Conservation (phyloP, 2,888 invertebrate species). For the Mimachlamys varia region DNA sequence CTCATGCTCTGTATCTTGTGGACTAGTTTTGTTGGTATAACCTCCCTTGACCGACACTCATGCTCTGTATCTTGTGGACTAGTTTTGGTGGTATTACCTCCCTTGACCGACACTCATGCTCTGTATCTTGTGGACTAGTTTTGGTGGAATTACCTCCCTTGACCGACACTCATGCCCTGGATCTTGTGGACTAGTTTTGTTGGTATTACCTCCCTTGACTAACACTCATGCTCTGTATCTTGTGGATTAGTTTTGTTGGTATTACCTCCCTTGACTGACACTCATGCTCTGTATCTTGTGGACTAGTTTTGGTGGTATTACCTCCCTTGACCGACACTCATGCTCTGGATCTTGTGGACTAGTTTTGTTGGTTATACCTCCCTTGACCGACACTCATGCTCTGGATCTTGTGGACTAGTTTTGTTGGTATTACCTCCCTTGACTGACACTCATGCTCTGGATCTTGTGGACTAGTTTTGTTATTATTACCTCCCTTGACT, state of each 20-base stretch:
- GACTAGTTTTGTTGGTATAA: too few species aligned
- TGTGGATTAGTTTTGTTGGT: constrained; percentile 92
- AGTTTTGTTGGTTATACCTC: constrained; percentile 89
- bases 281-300: constrained; percentile 92
- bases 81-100: constrained; percentile 89
- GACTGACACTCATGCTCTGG: constrained; percentile 90
- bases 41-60: constrained; percentile 88
- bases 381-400: too few species aligned
- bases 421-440: constrained; percentile 85
- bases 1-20: constrained; percentile 90
- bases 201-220: constrained; percentile 87
- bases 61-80: constrained; percentile 90
- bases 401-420: too few species aligned
- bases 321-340: constrained; percentile 88
- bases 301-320: constrained; percentile 90
- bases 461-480: too few species aligned
- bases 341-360: constrained; percentile 90
- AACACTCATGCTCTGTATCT: constrained; percentile 90
- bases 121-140: constrained; percentile 92
- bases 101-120: constrained; percentile 90
- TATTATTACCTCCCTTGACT: constrained; percentile 86
- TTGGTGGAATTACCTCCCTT: constrained; percentile 88
- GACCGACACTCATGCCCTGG: constrained; percentile 88
- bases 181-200: constrained; percentile 92
- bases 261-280: constrained; percentile 87